Percentiles rank a stretch among this genome's conserved stretches.
Evolutionary conservation across 2,797 vertebrate genomes (phyloP).

Genomic region (Lacerta bilineata): DNA sequence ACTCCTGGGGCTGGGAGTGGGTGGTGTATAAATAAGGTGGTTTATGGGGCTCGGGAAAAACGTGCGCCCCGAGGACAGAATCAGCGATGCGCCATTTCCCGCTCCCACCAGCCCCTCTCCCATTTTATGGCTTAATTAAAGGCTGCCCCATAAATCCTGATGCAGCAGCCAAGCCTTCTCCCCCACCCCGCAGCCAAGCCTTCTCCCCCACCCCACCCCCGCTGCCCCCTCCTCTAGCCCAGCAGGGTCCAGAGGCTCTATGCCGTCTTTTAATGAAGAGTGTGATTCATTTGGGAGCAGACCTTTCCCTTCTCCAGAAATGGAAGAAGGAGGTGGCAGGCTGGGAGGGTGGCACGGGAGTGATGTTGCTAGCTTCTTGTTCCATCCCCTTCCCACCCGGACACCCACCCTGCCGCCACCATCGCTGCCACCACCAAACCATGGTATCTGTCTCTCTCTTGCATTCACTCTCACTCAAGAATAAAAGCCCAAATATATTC

Average conservation of each 20-base stretch:
- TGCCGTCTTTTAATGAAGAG: constrained; percentile 61
- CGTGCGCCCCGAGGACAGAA: constrained; percentile 46
- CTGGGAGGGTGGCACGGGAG: neutral
- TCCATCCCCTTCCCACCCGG: neutral
- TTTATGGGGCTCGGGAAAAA: constrained; percentile 50
- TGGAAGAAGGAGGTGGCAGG: neutral
- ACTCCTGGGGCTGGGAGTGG: constrained; percentile 7
- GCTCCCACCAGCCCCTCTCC: constrained; percentile 43
- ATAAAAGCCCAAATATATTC: neutral
- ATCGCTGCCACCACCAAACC: neutral
- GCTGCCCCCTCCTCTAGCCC: neutral
- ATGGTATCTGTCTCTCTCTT: neutral
- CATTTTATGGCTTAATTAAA: constrained; percentile 61
- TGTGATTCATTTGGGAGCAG: constrained; percentile 67
- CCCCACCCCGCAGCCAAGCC: too few relatives aligned
- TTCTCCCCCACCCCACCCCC: neutral
- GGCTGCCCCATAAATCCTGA: constrained; percentile 54
- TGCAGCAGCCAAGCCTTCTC: neutral
- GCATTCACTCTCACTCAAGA: neutral
- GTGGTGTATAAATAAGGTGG: constrained; percentile 47
- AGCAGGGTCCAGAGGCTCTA: constrained; percentile 29
- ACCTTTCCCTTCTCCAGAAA: constrained; percentile 48
- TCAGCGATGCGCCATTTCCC: constrained; percentile 45
- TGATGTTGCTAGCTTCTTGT: neutral
- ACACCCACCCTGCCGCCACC: neutral